Base-by-base conservation (phyloP, 64 coral and sea anemone species). In the Dendrophyllia cribrosa region DNA sequence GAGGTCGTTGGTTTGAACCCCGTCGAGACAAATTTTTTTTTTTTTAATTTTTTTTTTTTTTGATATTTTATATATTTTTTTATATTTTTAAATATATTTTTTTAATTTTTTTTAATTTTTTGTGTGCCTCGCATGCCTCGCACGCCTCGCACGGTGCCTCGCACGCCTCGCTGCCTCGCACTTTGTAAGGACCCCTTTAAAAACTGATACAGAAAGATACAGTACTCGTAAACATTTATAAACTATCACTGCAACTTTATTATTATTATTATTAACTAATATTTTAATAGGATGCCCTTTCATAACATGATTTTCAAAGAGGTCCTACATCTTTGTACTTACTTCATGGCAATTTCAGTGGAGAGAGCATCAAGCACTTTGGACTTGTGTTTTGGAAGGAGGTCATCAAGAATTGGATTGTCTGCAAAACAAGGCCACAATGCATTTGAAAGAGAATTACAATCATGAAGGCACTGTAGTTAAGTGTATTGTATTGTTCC, bases 301-400 rank as follows among this genome's bases (percentile, higher is more conserved):
- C n/a, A n/a, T n/a, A n/a, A n/a, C n/a, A n/a, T n/a, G n/a, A n/a
- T n/a, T n/a, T n/a, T n/a, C n/a, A n/a, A n/a, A n/a, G n/a, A n/a
- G n/a, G n/a, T n/a, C n/a, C n/a, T n/a, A n/a, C n/a, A n/a, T n/a
- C n/a, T n/a, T n/a, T 75, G 23, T 20, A 94, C 96, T 92, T 94
- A 99, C 97, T 96, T 99, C 91, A 99, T 96, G 4, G 97, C 88
- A 86, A 99, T 99, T 20, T 86, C 82, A 12, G 97, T 99, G 16
- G 97, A 92, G 25, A 99, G 76, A 53, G 84, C 91, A 64, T 94
- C 97, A 87, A 99, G 88, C 51, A 99, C 97, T 86, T 99, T 99
- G 24, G 58, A 71, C 91, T 99, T 99, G 80, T 99, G 97, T 62
- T 99, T 99, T 79, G 94, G 91, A 74, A 99, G 77, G 8, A 99